Evolutionary conservation across 2,888 invertebrate genomes (phyloP), one percentile per base, ranked within the genome.

Genomic region (Lagria hirta): DNA sequence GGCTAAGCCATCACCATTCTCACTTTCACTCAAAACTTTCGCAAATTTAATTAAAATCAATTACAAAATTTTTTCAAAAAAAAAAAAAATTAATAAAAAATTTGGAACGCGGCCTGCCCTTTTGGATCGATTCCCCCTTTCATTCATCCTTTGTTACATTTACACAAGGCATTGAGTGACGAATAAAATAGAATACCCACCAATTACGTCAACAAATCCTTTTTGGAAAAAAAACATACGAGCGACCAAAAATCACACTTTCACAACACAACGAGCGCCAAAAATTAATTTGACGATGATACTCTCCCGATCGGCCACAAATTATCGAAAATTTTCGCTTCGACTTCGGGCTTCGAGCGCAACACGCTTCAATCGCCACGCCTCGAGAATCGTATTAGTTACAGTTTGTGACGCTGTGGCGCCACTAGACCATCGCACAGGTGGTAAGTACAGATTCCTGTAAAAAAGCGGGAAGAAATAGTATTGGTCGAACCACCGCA

Each of bases 351-450:
- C 35, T 42, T 26, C 21, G 43, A 28, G 34, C 36, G 43, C 28
- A 33, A 40, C 43, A 43, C 37, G 43, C 34, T 43, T 22, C 17
- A 23, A 33, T 33, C 44, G 44, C 48, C 43, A 48, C 43, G 43
- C 43, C 48, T 44, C 40, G 36, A 24, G 24, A 16, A 22, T 26
- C 32, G 24, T 21, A 23, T 36, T 17, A 18, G 18, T 16, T 8
- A 30, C 27, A 41, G 33, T 34, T 34, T 23, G 26, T 10, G 13
- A 28, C 28, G 17, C 15, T 17, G 14, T 30, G 23, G 43, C 36
- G 43, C 43, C 43, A 37, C 43, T 8, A 13, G 13, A 8, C 43
- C 22, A 24, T 43, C 43, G 32, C 13, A 37, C 43, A 36, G 32
- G 43, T 43, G 43, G n/a, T 18, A 13, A 24, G 22, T 29, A 26